Percentiles rank a stretch among this genome's conserved stretches.
phyloP scores from a whole-genome alignment of 2,797 vertebrate genomes.

The Danio albolineatus region DNA sequence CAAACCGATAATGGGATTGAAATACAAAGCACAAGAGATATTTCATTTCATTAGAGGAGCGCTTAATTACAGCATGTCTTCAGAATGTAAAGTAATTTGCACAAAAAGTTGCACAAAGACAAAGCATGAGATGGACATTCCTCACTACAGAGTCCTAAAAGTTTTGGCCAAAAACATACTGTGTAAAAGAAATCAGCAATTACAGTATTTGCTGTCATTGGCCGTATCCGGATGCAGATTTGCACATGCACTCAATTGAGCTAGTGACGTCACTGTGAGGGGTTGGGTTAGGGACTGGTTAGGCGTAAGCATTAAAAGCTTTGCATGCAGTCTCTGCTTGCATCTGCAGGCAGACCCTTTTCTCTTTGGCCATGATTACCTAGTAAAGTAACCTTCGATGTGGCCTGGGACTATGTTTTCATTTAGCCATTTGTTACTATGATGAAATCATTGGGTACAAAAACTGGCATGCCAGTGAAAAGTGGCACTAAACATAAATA shows the following conservation, averaged over 20 bases:
- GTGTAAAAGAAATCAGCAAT: neutral
- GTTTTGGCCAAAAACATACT: neutral
- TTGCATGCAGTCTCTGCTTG: no score
- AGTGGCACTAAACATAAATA: neutral
- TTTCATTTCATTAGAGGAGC: no score
- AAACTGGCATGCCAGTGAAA: neutral
- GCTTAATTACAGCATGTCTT: neutral
- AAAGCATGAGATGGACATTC: conserved; percentile 18
- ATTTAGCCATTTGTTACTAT: neutral
- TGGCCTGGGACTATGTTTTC: neutral
- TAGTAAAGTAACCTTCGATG: neutral
- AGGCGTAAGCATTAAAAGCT: no score
- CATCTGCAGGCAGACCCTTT: no score
- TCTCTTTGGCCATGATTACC: no score
- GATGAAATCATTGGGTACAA: neutral
- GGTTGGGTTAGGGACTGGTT: no score
- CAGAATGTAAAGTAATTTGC: neutral
- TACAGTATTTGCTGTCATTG: neutral
- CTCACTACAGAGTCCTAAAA: neutral
- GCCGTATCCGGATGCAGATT: no score
- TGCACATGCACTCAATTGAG: no score
- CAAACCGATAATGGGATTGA: no score
- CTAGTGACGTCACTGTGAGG: no score
- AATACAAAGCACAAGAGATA: no score
- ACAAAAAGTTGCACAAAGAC: conserved; percentile 24